phyloP scores from a whole-genome alignment of 2,113 vertebrate genomes.

The Onychostoma macrolepis region DNA sequence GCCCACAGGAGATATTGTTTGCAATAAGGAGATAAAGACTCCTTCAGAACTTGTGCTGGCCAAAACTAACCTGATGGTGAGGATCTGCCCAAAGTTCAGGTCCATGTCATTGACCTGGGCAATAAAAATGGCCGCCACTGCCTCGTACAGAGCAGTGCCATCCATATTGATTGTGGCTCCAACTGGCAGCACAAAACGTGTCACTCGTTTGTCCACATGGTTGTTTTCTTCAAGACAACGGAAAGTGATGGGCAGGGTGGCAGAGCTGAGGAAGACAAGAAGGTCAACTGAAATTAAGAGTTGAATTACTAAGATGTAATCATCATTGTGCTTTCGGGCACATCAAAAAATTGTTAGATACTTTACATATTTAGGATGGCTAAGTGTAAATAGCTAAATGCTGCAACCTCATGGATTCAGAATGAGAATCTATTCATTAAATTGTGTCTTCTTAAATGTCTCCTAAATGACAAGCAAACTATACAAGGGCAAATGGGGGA shows the following conservation, averaged over 20 bases:
- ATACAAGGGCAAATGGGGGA: background rate
- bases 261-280: slow-evolving; percentile 78
- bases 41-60: background rate
- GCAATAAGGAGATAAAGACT: background rate
- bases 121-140: slow-evolving; percentile 96
- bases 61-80: slow-evolving; percentile 89
- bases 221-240: slow-evolving; percentile 94
- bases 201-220: slow-evolving; percentile 90
- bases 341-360: too few relatives aligned
- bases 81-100: slow-evolving; percentile 95
- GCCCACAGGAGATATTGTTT: background rate
- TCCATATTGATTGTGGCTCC: slow-evolving; percentile 98
- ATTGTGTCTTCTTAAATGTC: too few relatives aligned
- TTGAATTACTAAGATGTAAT: background rate
- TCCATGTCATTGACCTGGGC: slow-evolving; percentile 98
- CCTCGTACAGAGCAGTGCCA: slow-evolving; percentile 93
- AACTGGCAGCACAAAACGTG: slow-evolving; percentile 91
- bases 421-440: background rate
- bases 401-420: background rate
- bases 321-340: background rate
- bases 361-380: background rate
- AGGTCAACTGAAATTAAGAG: background rate
- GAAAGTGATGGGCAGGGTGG: slow-evolving; percentile 95
- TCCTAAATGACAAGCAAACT: background rate
- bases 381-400: background rate